Evolutionary conservation across 2,797 vertebrate genomes (phyloP), one percentile per base, ranked within the genome.

Genomic region (Lemur catta): DNA sequence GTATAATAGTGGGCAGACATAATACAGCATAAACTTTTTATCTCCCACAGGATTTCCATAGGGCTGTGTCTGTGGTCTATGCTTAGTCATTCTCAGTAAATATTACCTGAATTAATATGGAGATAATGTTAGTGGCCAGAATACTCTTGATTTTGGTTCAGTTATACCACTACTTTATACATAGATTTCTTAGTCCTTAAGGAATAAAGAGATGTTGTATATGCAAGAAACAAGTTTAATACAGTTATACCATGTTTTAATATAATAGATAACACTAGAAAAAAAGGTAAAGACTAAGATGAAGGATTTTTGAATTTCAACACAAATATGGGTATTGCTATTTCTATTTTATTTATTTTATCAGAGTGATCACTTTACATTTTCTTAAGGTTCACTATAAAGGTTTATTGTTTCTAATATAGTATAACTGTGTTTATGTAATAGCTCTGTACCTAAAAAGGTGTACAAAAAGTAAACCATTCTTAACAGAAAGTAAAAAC

Each of bases 291-390:
- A 75, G 94, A 30, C 26, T 50, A 63, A 79, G 63, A 65, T 22
- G 18, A 76, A 84, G 33, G 22, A 57, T 35, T 81, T 92, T 89
- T 79, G 11, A 61, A 20, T 71, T 86, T 92, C 74, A 92, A 22
- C 46, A 89, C 28, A 85, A 71, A 57, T 85, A 50, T 81, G 59
- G 38, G 15, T 75, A 71, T 91, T 84, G 41, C 69, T 92, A 14
- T n/a, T 75, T 92, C 55, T 81, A 20, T 81, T 92, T 94, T 84
- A 63, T 79, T 35, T 87, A 75, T 63, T 92, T 26, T 63, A 87
- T 90, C n/a, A 78, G 14, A 50, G 61, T 87, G 20, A 33, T 55
- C 81, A 86, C 48, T 85, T 63, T 74, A 79, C 20, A 18, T 92
- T 52, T 86, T 89, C 67, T 65, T 48, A 82, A 72, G 15, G 15